Base-by-base conservation (phyloP, 2,113 vertebrate species). In the Recurvirostra avosetta region DNA sequence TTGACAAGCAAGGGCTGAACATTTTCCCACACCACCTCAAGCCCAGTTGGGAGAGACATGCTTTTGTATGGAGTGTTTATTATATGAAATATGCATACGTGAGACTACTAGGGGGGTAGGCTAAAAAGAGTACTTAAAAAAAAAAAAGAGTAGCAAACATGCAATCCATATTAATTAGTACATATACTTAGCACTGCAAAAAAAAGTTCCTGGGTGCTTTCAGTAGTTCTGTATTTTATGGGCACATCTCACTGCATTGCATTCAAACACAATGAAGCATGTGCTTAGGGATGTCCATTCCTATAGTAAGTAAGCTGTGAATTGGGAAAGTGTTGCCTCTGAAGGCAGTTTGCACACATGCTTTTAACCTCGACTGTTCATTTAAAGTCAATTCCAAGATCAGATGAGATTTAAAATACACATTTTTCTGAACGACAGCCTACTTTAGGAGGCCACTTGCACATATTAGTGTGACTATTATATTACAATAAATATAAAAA, bases 11-110 rank as follows among this genome's bases (percentile, higher is more conserved):
- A 82, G 2, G 1, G 56, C 56, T 81, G 83, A 75, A 45, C 34
- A 20, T 92, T 92, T 95, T 97, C 89, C 70, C 86, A 89, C 70
- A 79, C 20, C 26, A 77, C 56, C 47, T 78, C 71, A 55, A 92
- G 66, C 12, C 40, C 65, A 27, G 18, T 17, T 90, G 71, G 23
- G 47, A 81, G 36, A 4, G 15, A 91, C 5, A 11, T 19, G 27
- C 34, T 81, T 80, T 77, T 88, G 47, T 71, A 84, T 20, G 17
- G 30, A 68, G 67, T 78, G 30, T n/a, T 92, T 65, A 72, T 71
- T 85, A 53, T 73, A 66, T 76, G 50, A 58, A 85, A 72, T 41
- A 58, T 15, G 45, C 40, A 56, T 49, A 78, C 23, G 36, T 72
- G 49, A 65, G 22, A 29, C 52, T 90, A 71, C 25, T 12, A 21